Base-by-base conservation (phyloP, 2,113 vertebrate species). In the Psittacula cyanocephala region DNA sequence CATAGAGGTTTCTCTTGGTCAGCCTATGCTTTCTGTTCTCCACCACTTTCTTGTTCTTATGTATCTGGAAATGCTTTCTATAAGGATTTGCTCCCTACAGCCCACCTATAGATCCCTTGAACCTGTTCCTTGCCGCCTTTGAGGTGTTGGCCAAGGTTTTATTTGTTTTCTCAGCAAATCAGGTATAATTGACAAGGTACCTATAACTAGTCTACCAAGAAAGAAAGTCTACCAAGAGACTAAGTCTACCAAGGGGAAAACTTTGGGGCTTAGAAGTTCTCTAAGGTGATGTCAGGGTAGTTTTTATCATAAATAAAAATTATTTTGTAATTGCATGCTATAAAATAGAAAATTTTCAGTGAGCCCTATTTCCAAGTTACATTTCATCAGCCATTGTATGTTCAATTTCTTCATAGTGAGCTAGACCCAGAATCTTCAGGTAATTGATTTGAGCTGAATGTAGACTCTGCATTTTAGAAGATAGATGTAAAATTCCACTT, bases 261-360 rank as follows among this genome's bases (percentile, higher is more conserved):
- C 16, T 39, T 47, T 4, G 19, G 25, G 8, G 10, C 91, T 90
- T 86, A 57, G 28, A 68, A 87, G 39, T 83, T 93, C 87, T 60
- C 14, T 60, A 57, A 74, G 46, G 57, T 55, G 11, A 76, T 86
- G 33, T 88, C 63, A 84, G 69, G 86, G 69, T 24, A 10, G 8
- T 18, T 94, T 79, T 76, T 88, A 71, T 41, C 24, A n/a, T 91
- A 94, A 95, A 64, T 83, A 70, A 91, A 94, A 77, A 67, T 1
- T 49, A 62, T 52, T 93, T 86, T 86, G 13, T 25, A 20, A 6
- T 81, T 53, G 75, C 5, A 1, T 92, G 28, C 9, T 57, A 53
- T 22, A 91, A 47, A 81, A 39, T 72, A 35, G 69, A 95, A 92
- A 89, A 41, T 67, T 92, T 93, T 96, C 39, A 70, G 69, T 71